Conservation (phyloP, 2,888 invertebrate genomes). For the Melinopterus prodromus region DNA sequence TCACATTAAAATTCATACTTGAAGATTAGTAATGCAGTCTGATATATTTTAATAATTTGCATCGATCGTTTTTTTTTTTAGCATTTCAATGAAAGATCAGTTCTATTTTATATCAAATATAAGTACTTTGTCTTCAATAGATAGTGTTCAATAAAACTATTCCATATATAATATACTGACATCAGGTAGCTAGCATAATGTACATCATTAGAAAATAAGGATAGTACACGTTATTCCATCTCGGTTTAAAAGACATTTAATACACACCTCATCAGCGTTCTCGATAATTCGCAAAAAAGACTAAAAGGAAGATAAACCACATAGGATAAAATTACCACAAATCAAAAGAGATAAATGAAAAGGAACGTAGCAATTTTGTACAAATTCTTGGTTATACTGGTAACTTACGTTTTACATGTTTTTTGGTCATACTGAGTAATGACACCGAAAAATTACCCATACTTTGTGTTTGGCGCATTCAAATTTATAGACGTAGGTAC, state of each 20-base stretch:
- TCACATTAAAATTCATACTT: constrained; percentile 28
- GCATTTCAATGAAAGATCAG: constrained; percentile 24
- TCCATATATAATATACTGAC: constrained; percentile 43
- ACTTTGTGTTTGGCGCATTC: neutral
- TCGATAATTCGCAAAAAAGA: constrained; percentile 12
- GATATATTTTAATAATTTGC: constrained; percentile 22
- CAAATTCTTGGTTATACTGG: constrained; percentile 61
- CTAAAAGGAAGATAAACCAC: constrained; percentile 9
- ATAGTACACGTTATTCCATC: constrained; percentile 20
- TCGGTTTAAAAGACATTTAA: constrained; percentile 15
- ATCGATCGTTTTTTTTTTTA: constrained; percentile 27
- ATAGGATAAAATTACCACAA: constrained; percentile 32
- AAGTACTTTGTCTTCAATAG: constrained; percentile 38
- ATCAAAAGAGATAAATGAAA: constrained; percentile 44
- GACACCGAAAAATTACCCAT: neutral
- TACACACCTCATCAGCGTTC: constrained; percentile 29
- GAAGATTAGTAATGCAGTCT: constrained; percentile 31
- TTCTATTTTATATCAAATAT: constrained; percentile 36
- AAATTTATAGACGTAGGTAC: too few species aligned
- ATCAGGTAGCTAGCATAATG: constrained; percentile 45
- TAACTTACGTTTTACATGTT: constrained; percentile 56
- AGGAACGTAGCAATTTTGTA: constrained; percentile 59
- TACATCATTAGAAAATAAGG: constrained; percentile 35
- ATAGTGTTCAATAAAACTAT: constrained; percentile 34
- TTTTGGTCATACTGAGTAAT: constrained; percentile 31